These are phyloP conservation scores for Homalodisca vitripennis DNA, from an alignment of 1,140 invertebrate genomes.

Conservation along the genomic window DNA sequence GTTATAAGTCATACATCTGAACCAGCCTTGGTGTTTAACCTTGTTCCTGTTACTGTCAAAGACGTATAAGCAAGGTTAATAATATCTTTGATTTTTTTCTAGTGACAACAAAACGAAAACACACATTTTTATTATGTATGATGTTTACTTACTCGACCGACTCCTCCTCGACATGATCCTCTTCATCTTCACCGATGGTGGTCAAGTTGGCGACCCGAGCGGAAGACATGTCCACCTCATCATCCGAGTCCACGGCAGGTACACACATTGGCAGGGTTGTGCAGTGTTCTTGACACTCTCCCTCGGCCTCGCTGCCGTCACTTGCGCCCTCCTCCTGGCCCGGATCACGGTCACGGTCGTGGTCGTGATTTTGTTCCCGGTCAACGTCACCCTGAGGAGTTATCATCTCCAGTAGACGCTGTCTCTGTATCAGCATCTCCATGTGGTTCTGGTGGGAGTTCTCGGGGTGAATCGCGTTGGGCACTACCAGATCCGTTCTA, in stretches of 20 bases:
- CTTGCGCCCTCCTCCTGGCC: constrained; percentile 44
- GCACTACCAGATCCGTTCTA: constrained; percentile 37
- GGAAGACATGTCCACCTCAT: constrained; percentile 25
- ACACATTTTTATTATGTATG: too few relatives aligned
- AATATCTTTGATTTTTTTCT: too few relatives aligned
- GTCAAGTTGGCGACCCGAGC: constrained; percentile 50
- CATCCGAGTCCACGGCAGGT: background rate
- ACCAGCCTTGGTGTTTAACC: too few relatives aligned
- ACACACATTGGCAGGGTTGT: constrained; percentile 1
- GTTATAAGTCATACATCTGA: too few relatives aligned
- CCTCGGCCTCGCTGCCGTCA: constrained; percentile 37
- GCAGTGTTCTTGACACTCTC: too few relatives aligned
- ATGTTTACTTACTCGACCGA: too few relatives aligned
- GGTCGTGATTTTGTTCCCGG: too few relatives aligned
- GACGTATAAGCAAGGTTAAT: too few relatives aligned
- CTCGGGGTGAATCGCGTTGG: constrained; percentile 36
- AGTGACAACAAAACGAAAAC: too few relatives aligned
- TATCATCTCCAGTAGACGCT: constrained; percentile 30
- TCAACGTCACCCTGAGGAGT: constrained; percentile 43
- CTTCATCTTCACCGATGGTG: constrained; percentile 66
- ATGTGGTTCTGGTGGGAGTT: constrained; percentile 29
- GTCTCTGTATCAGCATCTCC: constrained; percentile 32
- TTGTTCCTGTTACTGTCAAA: too few relatives aligned
- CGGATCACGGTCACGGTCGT: too few relatives aligned
- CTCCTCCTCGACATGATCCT: constrained; percentile 46